Evolutionary conservation across 2,113 vertebrate genomes (phyloP).

Genomic region (Chinchilla lanigera): DNA sequence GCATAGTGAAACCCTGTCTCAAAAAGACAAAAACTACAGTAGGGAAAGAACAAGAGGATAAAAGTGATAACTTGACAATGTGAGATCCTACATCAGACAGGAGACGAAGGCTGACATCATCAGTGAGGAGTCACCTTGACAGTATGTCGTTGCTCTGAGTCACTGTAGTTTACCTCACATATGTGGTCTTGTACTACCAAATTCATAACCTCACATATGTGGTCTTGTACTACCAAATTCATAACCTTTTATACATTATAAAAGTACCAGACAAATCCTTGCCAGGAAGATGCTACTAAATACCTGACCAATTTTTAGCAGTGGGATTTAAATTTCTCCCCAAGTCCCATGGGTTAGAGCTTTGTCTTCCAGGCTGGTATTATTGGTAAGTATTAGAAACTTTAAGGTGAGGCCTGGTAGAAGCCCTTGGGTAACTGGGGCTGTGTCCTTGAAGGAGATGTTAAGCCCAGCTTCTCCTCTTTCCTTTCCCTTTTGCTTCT

Average conservation of each 20-base stretch:
- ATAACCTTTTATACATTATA: neutral
- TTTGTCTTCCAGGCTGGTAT: neutral
- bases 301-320: neutral
- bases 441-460: neutral
- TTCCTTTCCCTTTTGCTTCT: neutral
- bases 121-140: neutral
- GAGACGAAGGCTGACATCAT: neutral
- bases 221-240: neutral
- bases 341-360: neutral
- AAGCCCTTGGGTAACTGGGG: too few relatives aligned
- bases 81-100: too few relatives aligned
- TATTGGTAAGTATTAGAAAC: neutral
- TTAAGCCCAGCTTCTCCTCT: too few relatives aligned
- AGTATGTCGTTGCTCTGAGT: neutral
- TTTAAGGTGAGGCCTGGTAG: neutral
- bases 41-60: neutral
- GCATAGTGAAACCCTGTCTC: neutral
- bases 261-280: neutral
- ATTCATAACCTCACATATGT: neutral
- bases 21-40: too few relatives aligned
- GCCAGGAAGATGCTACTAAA: neutral
- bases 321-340: neutral
- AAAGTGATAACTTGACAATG: neutral
- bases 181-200: neutral
- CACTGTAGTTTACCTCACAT: neutral